Base-by-base conservation (phyloP, 2,113 vertebrate genomes). In the Gambusia affinis region DNA sequence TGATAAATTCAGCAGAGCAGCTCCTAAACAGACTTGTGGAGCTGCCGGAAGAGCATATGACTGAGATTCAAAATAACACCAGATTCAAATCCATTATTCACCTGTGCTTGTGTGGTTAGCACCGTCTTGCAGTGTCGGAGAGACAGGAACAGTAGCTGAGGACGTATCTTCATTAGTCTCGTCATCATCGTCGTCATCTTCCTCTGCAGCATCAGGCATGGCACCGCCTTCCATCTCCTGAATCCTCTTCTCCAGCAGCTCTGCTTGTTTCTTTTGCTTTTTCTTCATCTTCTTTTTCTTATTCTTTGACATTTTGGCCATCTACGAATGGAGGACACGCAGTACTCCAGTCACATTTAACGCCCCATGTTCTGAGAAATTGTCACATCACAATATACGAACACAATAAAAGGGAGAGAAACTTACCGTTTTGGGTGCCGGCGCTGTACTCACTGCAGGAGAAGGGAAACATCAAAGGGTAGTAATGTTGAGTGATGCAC, bases 261-360 rank as follows among this genome's bases (percentile, higher is more conserved):
- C 97, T 0, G 97, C 97, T 86, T 99, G 97, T 29, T 96, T 95
- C 88, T 95, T 98, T 91, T 98, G 97, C 89, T 99, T 99, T 93
- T 98, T 98, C 94, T 97, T 98, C 93, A 98, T 94, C 89, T 97
- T 98, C 91, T 96, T 98, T 89, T 98, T 98, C 92, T 98, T 98
- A 88, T 98, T 98, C 94, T 98, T 99, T 70, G 97, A 98, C 96
- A 99, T 97, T 95, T 98, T 99, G 84, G 93, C 95, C 84, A 91
- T 90, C 96, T 99, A 88, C 44, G 67, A 12, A 67, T 15, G 62
- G 1, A 69, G 0, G 35, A 64, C 51, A 64, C 22, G 24, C 17
- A n/a, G 51, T 47, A 7, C 5, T 47, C 44, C 44, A 19, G 15
- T 19, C 14, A 47, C 8, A n/a, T 57, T 57, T 11, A n/a, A 57